These are phyloP conservation scores for Clistopyga incitator DNA, from an alignment of 2,888 invertebrate species.

Conservation along the genomic window DNA sequence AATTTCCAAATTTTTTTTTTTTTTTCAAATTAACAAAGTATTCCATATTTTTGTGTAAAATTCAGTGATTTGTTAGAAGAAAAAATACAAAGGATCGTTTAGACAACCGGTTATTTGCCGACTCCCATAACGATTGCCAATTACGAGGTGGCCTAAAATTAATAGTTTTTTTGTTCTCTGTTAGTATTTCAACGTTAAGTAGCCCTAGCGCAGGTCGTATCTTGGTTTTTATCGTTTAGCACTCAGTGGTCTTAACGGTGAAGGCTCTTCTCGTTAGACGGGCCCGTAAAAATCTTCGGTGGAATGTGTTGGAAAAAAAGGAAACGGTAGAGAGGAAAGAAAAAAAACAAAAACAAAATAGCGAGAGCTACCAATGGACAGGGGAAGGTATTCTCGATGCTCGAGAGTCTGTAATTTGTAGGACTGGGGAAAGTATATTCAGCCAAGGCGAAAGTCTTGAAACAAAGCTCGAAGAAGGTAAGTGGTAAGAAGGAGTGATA, in stretches of 20 bases:
- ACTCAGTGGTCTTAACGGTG: conserved; percentile 54
- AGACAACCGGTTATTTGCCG: neutral
- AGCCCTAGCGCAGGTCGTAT: conserved; percentile 54
- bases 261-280: conserved; percentile 30
- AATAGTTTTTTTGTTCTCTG: conserved; percentile 34
- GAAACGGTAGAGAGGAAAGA: conserved; percentile 77
- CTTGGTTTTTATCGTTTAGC: conserved; percentile 61
- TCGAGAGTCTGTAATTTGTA: conserved; percentile 52
- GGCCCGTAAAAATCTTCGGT: conserved; percentile 61
- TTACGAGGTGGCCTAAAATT: conserved; percentile 14
- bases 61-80: neutral
- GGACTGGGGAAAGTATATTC: conserved; percentile 50
- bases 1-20: too few species aligned
- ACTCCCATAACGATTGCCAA: neutral
- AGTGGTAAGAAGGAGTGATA: conserved; percentile 42
- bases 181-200: conserved; percentile 49
- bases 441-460: conserved; percentile 12
- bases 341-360: too few species aligned
- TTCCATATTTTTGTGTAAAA: neutral
- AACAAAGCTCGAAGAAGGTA: conserved; percentile 45
- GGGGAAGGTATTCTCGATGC: conserved; percentile 4
- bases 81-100: neutral
- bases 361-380: conserved; percentile 16
- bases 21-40: neutral
- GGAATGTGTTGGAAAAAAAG: conserved; percentile 75